Evolutionary conservation across 2,113 vertebrate genomes (phyloP).

Genomic region (Hoplias malabaricus): DNA sequence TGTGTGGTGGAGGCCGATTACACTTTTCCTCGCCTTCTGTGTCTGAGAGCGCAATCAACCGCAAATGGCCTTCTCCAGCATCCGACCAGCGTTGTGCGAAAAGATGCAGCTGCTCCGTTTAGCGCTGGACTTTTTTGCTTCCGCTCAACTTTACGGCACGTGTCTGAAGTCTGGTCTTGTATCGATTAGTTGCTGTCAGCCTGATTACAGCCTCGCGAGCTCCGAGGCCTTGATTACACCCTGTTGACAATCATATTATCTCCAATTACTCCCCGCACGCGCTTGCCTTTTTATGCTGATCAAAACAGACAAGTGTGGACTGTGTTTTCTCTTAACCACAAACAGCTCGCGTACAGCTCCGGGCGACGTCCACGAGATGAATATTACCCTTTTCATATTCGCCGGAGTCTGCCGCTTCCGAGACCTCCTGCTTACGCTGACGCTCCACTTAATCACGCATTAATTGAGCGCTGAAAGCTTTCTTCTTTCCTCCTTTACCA

Average conservation of each 20-base stretch:
- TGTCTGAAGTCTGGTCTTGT: conserved; percentile 46
- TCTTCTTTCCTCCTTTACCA: background rate
- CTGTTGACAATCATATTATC: conserved; percentile 64
- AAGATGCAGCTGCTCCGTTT: conserved; percentile 44
- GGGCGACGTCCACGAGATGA: conserved; percentile 1
- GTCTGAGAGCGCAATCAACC: background rate
- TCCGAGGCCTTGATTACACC: conserved; percentile 58
- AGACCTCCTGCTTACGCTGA: conserved; percentile 6
- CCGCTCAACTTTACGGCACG: conserved; percentile 41
- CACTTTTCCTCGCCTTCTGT: background rate
- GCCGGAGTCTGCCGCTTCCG: background rate
- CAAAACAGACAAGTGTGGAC: conserved; percentile 30
- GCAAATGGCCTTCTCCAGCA: background rate
- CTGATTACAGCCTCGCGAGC: conserved; percentile 52
- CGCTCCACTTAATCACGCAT: conserved; percentile 33
- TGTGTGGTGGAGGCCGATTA: too few relatives aligned
- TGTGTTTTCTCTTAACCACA: conserved; percentile 19
- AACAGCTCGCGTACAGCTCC: background rate
- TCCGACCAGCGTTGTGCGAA: conserved; percentile 15
- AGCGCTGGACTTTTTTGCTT: conserved; percentile 11
- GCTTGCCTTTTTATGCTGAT: conserved; percentile 52
- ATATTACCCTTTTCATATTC: background rate
- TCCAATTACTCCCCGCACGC: conserved; percentile 52
- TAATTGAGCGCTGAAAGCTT: background rate
- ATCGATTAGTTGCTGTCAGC: conserved; percentile 62